Conservation (phyloP, 2,888 invertebrate species). For the Tenodera sinensis region DNA sequence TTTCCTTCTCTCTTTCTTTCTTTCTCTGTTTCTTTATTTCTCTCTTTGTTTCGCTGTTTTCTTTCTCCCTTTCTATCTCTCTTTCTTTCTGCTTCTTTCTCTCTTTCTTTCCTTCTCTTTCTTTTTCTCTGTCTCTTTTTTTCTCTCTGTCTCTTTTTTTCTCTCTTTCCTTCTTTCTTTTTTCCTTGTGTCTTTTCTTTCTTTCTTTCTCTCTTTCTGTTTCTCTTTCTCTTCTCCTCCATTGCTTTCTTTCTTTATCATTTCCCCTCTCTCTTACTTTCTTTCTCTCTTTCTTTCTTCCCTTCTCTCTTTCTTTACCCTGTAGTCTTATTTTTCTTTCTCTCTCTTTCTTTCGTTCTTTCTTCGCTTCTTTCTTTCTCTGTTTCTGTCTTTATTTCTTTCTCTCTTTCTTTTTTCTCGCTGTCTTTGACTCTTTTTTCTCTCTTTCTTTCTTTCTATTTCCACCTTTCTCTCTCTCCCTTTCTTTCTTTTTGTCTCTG, state of each 20-base stretch:
- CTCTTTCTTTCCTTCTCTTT: neutral
- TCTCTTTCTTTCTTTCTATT: no score
- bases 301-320: no score
- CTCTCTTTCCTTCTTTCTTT: neutral
- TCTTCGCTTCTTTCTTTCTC: no score
- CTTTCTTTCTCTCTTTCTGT: neutral
- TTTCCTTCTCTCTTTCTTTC: neutral
- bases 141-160: neutral
- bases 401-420: no score
- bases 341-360: no score
- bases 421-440: no score
- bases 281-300: no score
- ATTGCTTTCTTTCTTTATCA: neutral
- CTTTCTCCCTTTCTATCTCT: neutral
- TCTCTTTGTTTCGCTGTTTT: neutral
- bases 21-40: neutral
- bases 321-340: no score
- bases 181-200: no score
- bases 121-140: neutral
- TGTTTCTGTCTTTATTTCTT: no score
- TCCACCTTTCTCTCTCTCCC: no score
- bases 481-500: no score
- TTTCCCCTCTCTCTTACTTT: neutral
- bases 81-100: neutral
- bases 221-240: neutral